A percentile compares a stretch with the other conserved stretches of the same genome.
phyloP scores from a whole-genome alignment of 2,888 invertebrate genomes.

The Bellardia bayeri region DNA sequence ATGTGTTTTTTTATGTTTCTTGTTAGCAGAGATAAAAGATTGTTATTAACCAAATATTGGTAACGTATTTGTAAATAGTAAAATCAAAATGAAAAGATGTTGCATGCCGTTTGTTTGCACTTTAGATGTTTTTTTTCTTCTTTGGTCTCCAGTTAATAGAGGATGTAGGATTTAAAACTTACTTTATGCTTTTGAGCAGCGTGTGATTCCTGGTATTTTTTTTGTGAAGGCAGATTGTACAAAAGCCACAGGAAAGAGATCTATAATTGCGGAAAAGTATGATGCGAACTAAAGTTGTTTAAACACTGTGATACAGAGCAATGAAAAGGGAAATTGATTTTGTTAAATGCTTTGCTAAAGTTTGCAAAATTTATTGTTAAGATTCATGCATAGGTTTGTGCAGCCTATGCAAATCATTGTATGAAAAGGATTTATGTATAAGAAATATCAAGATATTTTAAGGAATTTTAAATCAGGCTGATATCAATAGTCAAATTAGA shows the following conservation, averaged over 20 bases:
- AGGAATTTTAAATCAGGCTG: too few relatives aligned
- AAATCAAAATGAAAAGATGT: conserved; percentile 22
- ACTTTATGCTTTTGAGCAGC: not conserved
- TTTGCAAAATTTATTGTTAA: too few relatives aligned
- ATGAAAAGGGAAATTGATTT: not conserved
- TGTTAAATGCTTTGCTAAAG: not conserved
- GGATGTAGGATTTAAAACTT: not conserved
- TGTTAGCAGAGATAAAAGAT: conserved; percentile 10
- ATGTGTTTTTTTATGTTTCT: not conserved
- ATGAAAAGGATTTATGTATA: too few relatives aligned
- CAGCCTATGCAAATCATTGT: too few relatives aligned
- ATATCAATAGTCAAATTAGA: too few relatives aligned
- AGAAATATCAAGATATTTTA: too few relatives aligned
- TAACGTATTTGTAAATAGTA: conserved; percentile 19
- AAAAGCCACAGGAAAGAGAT: not conserved
- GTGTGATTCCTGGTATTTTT: not conserved
- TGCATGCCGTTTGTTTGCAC: not conserved
- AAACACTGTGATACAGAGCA: not conserved
- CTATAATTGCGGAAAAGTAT: not conserved
- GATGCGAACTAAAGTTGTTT: not conserved
- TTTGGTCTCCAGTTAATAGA: not conserved
- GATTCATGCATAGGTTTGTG: too few relatives aligned
- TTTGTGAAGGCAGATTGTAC: not conserved
- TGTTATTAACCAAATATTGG: conserved; percentile 23
- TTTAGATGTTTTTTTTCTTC: not conserved